Conservation (phyloP, 1,140 invertebrate species). For the Drosophila jambulina region DNA sequence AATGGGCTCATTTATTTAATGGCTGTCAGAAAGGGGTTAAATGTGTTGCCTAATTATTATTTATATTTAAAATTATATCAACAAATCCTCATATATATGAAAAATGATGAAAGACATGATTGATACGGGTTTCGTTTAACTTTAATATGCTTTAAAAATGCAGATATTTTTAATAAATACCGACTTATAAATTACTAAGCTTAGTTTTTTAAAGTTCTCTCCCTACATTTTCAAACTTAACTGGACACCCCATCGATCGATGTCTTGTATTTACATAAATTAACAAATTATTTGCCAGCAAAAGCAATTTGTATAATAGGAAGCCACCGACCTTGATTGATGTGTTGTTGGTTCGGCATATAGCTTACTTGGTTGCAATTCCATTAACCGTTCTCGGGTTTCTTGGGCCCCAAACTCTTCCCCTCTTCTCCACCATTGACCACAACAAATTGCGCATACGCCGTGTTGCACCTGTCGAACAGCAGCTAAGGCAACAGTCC, state of each 20-base stretch:
- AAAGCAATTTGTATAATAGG: background rate
- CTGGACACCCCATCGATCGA: background rate
- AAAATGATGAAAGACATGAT: background rate
- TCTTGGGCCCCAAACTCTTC: background rate
- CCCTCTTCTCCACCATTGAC: conserved; percentile 28
- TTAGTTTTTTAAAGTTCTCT: background rate
- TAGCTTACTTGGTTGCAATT: conserved; percentile 35
- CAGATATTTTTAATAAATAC: too few species aligned
- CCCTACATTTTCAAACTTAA: background rate
- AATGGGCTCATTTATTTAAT: conserved; percentile 14
- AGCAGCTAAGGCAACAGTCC: conserved; percentile 30
- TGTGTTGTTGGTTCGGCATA: conserved; percentile 3
- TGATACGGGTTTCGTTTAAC: background rate
- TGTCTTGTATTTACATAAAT: background rate
- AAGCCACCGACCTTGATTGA: conserved; percentile 38
- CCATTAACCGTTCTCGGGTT: conserved; percentile 44
- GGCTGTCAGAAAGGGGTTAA: background rate
- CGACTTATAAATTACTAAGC: background rate
- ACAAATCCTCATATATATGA: background rate
- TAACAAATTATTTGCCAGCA: background rate
- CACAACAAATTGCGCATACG: conserved; percentile 56
- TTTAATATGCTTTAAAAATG: too few species aligned
- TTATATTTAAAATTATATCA: background rate
- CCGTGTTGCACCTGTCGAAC: conserved; percentile 31
- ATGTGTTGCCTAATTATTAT: background rate